These are phyloP conservation scores for Polydesmus complanatus DNA, from an alignment of 2,888 invertebrate genomes.

Conservation along the genomic window DNA sequence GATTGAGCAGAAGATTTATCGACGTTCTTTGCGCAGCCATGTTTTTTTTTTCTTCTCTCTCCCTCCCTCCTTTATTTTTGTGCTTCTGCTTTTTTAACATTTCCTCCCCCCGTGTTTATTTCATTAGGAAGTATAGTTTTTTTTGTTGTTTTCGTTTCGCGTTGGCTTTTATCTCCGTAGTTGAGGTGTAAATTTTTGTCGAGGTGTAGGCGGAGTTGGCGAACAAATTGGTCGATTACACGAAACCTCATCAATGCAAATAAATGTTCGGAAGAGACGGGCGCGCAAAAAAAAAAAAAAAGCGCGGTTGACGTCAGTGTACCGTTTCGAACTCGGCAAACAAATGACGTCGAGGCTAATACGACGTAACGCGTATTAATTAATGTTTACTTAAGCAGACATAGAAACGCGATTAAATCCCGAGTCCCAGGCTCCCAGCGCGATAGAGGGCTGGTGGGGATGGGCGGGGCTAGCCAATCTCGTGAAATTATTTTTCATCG, in stretches of 20 bases:
- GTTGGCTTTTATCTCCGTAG: neutral
- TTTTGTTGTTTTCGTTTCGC: neutral
- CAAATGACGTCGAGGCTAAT: no score
- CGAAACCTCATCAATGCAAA: neutral
- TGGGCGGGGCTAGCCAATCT: no score
- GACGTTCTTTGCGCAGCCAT: neutral
- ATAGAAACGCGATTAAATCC: no score
- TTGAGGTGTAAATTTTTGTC: neutral
- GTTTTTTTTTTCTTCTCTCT: neutral
- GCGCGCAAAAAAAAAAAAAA: no score
- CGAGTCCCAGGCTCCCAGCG: no score
- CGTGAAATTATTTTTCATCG: no score
- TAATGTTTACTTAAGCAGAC: no score
- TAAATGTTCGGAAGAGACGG: neutral
- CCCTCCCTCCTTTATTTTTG: neutral
- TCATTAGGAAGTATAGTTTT: neutral
- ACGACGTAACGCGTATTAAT: no score
- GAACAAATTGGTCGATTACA: neutral
- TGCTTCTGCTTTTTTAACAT: neutral
- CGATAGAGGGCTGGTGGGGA: no score
- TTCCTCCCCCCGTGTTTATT: no score
- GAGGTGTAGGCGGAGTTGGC: neutral
- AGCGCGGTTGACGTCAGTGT: no score
- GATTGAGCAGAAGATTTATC: neutral
- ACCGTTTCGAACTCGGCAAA: no score